Evolutionary conservation across 2,888 invertebrate species (phyloP), one percentile per base, ranked within the genome.

Genomic region (Ennomos fuscantarius): DNA sequence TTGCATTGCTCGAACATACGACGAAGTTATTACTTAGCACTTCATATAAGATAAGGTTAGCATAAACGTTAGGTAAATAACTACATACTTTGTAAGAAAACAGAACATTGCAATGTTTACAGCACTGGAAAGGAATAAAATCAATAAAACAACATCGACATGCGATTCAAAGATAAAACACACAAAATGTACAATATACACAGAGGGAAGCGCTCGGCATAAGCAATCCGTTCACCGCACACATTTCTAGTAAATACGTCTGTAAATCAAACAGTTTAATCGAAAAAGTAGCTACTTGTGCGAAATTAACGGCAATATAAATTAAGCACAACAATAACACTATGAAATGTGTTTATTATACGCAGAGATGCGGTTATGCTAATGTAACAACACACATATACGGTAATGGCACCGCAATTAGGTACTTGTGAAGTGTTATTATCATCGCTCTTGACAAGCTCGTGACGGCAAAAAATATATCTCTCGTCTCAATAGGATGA

Each of bases 381-480:
- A 78, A 81, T 76, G 68, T 53, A 66, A 73, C 74, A 65, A 69
- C 66, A 61, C 65, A 62, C 62, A 67, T 69, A 71, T 66, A 76
- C 72, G 68, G 70, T 73, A 76, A 78, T 77, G 72, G 74, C 72
- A 73, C 75, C 63, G 72, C 72, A 76, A 75, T 79, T 75, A 73
- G 69, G 68, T 73, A 74, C 72, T 71, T 66, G 63, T 62, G 60
- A 73, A 72, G 75, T 73, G 76, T 76, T 74, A 76, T 78, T 78
- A 78, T 76, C 70, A 72, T 70, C 68, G 70, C 65, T 69, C 63
- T 68, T 69, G 73, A 71, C 74, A 69, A 69, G 71, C 72, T 67
- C 70, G 67, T 66, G 68, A 63, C 47, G 59, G 52, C 60, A 74
- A 73, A 76, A 78, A 79, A 74, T 66, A 73, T 55, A 39, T 71